Evolutionary conservation across 2,888 invertebrate genomes (phyloP).

Genomic region (Cantharis rufa): DNA sequence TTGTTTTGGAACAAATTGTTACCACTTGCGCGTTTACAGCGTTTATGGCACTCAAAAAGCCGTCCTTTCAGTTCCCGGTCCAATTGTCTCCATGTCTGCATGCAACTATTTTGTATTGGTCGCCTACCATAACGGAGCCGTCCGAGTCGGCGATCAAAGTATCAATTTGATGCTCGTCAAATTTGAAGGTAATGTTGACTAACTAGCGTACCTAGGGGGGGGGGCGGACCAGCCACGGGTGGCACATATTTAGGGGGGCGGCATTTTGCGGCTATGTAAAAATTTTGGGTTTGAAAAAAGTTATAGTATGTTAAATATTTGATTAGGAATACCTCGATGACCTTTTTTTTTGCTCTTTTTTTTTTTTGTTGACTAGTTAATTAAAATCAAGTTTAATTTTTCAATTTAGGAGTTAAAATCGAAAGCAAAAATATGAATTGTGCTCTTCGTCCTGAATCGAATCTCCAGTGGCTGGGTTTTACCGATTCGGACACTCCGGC

Average conservation of each 20-base stretch:
- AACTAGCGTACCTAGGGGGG: too few species aligned
- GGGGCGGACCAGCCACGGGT: too few species aligned
- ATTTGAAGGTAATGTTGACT: conserved; percentile 52
- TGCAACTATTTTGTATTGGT: conserved; percentile 65
- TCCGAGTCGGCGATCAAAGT: conserved; percentile 60
- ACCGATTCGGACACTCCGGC: conserved; percentile 82
- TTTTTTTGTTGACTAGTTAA: too few species aligned
- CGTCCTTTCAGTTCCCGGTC: conserved; percentile 73
- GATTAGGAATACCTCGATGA: too few species aligned
- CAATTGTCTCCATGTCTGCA: conserved; percentile 70
- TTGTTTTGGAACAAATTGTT: conserved; percentile 75
- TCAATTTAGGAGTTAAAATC: conserved; percentile 42
- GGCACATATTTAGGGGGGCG: too few species aligned
- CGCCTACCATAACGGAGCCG: conserved; percentile 67
- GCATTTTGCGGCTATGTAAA: too few species aligned
- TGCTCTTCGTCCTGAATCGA: conserved; percentile 69
- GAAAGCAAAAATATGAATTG: conserved; percentile 61
- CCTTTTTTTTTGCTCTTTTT: too few species aligned
- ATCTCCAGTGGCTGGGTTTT: conserved; percentile 77
- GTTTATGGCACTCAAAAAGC: conserved; percentile 87
- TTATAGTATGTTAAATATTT: too few species aligned
- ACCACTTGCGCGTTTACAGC: conserved; percentile 82
- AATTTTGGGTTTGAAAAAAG: too few species aligned
- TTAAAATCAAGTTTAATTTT: neutral
- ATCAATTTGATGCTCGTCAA: conserved; percentile 61